Percentiles rank a stretch among this genome's conserved stretches.
phyloP scores from a whole-genome alignment of 2,888 invertebrate species.

The Melipona bicolor region DNA sequence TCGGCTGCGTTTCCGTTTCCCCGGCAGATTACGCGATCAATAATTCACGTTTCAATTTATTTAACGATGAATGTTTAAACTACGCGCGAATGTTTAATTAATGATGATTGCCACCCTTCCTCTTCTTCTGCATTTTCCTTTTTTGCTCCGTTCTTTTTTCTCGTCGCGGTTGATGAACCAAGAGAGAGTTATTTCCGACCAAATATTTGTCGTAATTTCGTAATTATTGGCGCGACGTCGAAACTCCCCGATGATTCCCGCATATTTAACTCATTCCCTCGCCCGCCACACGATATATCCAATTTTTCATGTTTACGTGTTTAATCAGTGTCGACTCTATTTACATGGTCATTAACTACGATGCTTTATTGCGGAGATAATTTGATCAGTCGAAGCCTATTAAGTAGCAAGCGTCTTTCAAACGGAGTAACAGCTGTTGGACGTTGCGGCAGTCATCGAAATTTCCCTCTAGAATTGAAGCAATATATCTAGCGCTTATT shows the following conservation, averaged over 20 bases:
- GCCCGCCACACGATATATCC: background rate
- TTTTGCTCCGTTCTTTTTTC: background rate
- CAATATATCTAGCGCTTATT: background rate
- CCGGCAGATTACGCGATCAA: background rate
- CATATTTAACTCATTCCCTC: background rate
- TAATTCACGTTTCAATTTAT: background rate
- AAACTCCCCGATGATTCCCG: background rate
- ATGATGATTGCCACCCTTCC: background rate
- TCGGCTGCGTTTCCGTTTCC: too few species aligned
- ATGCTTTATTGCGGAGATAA: constrained; percentile 13
- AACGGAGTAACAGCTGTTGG: constrained; percentile 5
- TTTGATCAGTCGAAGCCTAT: constrained; percentile 11
- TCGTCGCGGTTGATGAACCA: constrained; percentile 15
- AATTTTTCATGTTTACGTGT: background rate
- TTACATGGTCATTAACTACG: background rate
- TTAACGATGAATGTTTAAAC: background rate
- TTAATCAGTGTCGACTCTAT: background rate
- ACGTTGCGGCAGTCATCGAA: background rate
- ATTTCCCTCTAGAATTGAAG: background rate
- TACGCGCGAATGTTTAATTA: background rate
- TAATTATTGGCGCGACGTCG: background rate
- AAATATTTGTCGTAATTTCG: constrained; percentile 5
- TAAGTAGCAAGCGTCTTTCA: constrained; percentile 8
- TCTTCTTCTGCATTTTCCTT: background rate
- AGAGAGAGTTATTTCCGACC: too few species aligned